Percentiles rank a stretch among this genome's conserved stretches.
These are phyloP conservation scores for Sipunculus nudus DNA, from an alignment of 2,888 invertebrate genomes.

Conservation along the genomic window DNA sequence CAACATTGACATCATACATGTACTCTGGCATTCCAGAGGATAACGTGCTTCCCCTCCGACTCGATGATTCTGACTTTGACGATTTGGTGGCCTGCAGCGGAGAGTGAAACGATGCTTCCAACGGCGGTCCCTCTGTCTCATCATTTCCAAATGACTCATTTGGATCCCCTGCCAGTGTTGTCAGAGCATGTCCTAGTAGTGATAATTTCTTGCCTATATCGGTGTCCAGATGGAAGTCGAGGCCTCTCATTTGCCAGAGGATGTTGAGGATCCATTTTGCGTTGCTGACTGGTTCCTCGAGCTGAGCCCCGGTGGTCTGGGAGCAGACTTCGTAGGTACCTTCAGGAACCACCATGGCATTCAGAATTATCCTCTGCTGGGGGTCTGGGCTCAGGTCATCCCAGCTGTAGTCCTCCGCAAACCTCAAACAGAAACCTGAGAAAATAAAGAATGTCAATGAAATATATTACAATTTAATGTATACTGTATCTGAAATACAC, in stretches of 20 bases:
- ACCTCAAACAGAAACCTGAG: conserved; percentile 77
- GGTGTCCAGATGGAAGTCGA: conserved; percentile 94
- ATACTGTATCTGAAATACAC: too few relatives aligned
- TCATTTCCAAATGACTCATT: too few relatives aligned
- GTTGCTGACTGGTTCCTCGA: conserved; percentile 67
- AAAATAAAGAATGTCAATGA: conserved; percentile 70
- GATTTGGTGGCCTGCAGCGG: too few relatives aligned
- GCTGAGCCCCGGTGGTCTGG: conserved; percentile 81
- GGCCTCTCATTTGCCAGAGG: conserved; percentile 99
- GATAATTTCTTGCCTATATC: conserved; percentile 96
- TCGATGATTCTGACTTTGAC: conserved; percentile 71
- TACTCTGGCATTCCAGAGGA: conserved; percentile 82
- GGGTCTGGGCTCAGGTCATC: conserved; percentile 95
- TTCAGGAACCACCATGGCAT: conserved; percentile 92
- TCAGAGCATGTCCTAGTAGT: conserved; percentile 92
- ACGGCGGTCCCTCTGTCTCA: too few relatives aligned
- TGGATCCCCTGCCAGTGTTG: conserved; percentile 88
- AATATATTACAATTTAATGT: too few relatives aligned
- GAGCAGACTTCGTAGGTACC: conserved; percentile 98
- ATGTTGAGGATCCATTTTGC: conserved; percentile 99
- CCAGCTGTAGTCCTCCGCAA: conserved; percentile 95
- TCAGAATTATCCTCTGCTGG: too few relatives aligned
- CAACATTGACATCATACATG: conserved; percentile 63
- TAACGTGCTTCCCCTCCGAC: conserved; percentile 72
- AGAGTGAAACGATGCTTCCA: too few relatives aligned